Evolutionary conservation across 2,888 invertebrate genomes (phyloP).

Genomic region (Amiota mariae): DNA sequence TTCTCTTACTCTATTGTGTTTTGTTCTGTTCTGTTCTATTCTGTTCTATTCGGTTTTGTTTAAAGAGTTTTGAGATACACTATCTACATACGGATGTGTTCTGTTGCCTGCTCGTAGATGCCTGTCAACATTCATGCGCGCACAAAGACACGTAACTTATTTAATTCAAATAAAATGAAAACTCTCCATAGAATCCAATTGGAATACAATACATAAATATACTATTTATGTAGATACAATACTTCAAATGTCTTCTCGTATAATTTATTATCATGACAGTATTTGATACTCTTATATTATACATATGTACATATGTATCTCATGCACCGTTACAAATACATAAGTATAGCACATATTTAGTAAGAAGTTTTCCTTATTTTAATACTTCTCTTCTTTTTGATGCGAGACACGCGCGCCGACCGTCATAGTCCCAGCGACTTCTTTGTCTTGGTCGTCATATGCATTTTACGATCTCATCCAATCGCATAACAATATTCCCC

Average conservation of each 20-base stretch:
- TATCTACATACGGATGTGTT: background rate
- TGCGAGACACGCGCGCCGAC: conserved; percentile 14
- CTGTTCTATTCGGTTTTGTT: too few relatives aligned
- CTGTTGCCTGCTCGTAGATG: background rate
- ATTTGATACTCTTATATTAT: background rate
- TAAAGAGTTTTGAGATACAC: too few relatives aligned
- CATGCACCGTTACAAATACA: too few relatives aligned
- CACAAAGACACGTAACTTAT: conserved; percentile 61
- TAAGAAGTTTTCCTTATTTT: background rate
- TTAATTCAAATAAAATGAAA: conserved; percentile 60
- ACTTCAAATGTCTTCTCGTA: background rate
- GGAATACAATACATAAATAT: conserved; percentile 1
- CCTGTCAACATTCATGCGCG: background rate
- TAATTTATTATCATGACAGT: conserved; percentile 20
- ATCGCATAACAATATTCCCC: background rate
- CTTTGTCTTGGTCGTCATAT: background rate
- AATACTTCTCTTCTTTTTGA: background rate
- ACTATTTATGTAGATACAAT: background rate
- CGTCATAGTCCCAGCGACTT: too few relatives aligned
- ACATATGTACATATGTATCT: too few relatives aligned
- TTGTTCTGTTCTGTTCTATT: too few relatives aligned
- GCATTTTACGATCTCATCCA: conserved; percentile 13
- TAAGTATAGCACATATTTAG: too few relatives aligned
- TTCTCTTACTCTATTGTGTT: background rate
- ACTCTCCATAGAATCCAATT: background rate